These are phyloP conservation scores for Lucilia sericata DNA, from an alignment of 1,140 invertebrate species.

Conservation along the genomic window DNA sequence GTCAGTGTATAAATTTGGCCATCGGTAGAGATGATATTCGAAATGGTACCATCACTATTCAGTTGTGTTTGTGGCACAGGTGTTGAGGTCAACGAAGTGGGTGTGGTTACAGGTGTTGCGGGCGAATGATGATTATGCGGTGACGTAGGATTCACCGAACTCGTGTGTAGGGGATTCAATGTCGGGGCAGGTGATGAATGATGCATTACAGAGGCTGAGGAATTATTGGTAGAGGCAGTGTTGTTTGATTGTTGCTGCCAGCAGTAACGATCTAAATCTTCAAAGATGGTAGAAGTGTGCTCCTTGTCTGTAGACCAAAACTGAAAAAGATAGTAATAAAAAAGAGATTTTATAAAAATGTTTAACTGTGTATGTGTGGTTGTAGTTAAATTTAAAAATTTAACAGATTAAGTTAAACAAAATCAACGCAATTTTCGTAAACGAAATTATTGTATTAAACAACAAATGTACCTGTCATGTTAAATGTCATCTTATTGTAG, in stretches of 20 bases:
- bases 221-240: slow-evolving; percentile 51
- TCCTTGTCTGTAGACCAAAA: slow-evolving; percentile 81
- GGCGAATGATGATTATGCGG: slow-evolving; percentile 49
- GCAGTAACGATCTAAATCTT: slow-evolving; percentile 84
- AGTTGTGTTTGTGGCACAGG: slow-evolving; percentile 64
- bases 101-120: slow-evolving; percentile 56
- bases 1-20: slow-evolving; percentile 77
- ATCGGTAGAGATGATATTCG: slow-evolving; percentile 66
- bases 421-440: neutral
- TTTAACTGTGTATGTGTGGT: neutral
- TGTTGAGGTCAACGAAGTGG: slow-evolving; percentile 67
- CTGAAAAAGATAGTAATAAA: slow-evolving; percentile 57
- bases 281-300: slow-evolving; percentile 75
- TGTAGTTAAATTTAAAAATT: neutral
- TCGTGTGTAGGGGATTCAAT: slow-evolving; percentile 29
- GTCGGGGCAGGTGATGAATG: slow-evolving; percentile 22
- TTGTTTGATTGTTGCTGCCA: slow-evolving; percentile 75
- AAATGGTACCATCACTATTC: slow-evolving; percentile 59
- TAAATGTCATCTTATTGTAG: slow-evolving; percentile 40
- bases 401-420: neutral
- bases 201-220: slow-evolving; percentile 24
- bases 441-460: neutral
- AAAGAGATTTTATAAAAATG: neutral
- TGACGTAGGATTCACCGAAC: slow-evolving; percentile 46
- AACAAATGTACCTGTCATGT: slow-evolving; percentile 46